Evolutionary conservation across 1,140 invertebrate species (phyloP).

Genomic region (Acromyrmex charruanus): DNA sequence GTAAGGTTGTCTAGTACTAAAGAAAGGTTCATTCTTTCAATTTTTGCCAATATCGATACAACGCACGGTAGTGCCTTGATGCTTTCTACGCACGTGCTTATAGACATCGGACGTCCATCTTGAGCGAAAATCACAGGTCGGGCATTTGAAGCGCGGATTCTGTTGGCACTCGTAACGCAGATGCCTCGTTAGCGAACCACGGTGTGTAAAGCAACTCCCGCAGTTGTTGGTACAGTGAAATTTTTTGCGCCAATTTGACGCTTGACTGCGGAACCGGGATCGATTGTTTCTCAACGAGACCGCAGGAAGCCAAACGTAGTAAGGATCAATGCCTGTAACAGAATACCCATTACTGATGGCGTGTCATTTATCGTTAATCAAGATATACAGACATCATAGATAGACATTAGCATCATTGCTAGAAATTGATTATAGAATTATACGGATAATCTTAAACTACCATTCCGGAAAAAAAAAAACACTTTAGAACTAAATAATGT

Average conservation of each 20-base stretch:
- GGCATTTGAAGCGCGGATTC: constrained; percentile 84
- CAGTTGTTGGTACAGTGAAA: constrained; percentile 71
- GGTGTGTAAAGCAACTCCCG: constrained; percentile 71
- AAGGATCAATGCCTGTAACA: constrained; percentile 60
- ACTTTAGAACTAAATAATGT: neutral
- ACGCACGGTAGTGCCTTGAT: constrained; percentile 50
- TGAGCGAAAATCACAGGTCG: constrained; percentile 80
- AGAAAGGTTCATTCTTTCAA: neutral
- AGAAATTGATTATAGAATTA: neutral
- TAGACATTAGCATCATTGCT: neutral
- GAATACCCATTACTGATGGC: constrained; percentile 41
- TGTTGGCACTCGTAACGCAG: constrained; percentile 84
- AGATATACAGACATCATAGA: neutral
- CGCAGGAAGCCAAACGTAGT: constrained; percentile 21
- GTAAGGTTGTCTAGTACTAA: neutral
- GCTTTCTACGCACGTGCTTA: constrained; percentile 72
- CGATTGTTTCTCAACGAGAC: neutral
- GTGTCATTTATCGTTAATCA: neutral
- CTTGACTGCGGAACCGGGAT: neutral
- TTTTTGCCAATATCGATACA: constrained; percentile 64
- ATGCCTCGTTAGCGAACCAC: constrained; percentile 83
- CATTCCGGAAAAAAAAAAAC: neutral
- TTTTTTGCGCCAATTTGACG: neutral
- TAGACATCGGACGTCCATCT: constrained; percentile 73
- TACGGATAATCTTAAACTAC: neutral